Evolutionary conservation across 2,888 invertebrate genomes (phyloP).

Genomic region (Drosophila rubida): DNA sequence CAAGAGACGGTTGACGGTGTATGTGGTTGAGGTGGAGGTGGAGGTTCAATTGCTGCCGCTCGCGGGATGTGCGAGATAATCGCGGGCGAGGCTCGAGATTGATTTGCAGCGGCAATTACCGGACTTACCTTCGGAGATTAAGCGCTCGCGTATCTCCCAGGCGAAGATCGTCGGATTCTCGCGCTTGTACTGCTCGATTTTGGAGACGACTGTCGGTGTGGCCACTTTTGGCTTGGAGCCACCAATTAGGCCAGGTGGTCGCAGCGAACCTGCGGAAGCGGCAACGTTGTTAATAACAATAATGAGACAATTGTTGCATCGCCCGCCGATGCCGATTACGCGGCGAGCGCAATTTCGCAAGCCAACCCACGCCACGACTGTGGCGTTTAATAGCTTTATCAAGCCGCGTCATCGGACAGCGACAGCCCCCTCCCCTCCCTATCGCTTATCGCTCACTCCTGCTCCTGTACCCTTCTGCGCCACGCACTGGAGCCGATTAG

Average conservation of each 20-base stretch:
- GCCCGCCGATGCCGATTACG: too few relatives aligned
- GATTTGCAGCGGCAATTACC: slow-evolving; percentile 22
- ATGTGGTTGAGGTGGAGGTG: too few relatives aligned
- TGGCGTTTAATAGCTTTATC: slow-evolving; percentile 83
- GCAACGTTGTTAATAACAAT: slow-evolving; percentile 2
- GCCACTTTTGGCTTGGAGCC: slow-evolving; percentile 99
- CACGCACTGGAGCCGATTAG: slow-evolving; percentile 35
- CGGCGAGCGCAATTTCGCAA: not conserved
- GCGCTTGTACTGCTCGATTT: slow-evolving; percentile 98
- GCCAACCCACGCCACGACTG: slow-evolving; percentile 7
- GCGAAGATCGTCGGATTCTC: slow-evolving; percentile 99
- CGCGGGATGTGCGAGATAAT: slow-evolving; percentile 14
- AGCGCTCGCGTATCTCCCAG: slow-evolving; percentile 98
- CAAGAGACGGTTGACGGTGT: slow-evolving; percentile 7
- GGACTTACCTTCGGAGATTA: slow-evolving; percentile 96
- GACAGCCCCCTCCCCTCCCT: slow-evolving; percentile 2
- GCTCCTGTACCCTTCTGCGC: not conserved
- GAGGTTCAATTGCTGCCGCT: slow-evolving; percentile 52
- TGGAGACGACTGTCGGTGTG: slow-evolving; percentile 97
- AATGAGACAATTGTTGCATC: slow-evolving; percentile 18
- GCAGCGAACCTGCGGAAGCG: slow-evolving; percentile 89
- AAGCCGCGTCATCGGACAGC: slow-evolving; percentile 63
- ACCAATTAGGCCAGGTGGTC: slow-evolving; percentile 96
- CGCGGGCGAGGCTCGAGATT: not conserved
- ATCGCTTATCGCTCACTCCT: not conserved